These are phyloP conservation scores for Sericinus montela DNA, from an alignment of 2,888 invertebrate genomes.

Conservation along the genomic window DNA sequence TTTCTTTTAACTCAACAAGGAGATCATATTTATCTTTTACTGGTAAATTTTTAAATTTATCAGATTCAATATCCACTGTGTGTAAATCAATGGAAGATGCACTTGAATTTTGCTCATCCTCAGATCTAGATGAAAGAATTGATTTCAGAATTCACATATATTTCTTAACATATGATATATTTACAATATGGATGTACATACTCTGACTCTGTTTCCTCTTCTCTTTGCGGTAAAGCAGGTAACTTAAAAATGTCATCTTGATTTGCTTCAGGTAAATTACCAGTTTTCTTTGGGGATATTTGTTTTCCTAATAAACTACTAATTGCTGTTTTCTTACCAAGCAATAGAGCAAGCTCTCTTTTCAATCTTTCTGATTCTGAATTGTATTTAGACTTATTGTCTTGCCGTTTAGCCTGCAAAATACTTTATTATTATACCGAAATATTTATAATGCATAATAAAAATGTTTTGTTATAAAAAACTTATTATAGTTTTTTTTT, in stretches of 20 bases:
- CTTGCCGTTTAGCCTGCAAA: constrained; percentile 86
- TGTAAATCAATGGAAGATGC: constrained; percentile 82
- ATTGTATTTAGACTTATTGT: constrained; percentile 83
- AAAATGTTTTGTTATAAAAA: no score
- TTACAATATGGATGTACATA: constrained; percentile 38
- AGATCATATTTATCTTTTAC: constrained; percentile 96
- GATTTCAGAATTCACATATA: neutral
- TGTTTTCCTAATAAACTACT: constrained; percentile 81
- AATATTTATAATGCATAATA: no score
- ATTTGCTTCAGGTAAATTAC: constrained; percentile 31
- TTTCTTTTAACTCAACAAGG: constrained; percentile 93
- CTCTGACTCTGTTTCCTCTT: constrained; percentile 67
- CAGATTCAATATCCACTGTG: constrained; percentile 88
- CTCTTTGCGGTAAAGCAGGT: constrained; percentile 66
- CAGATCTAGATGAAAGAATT: constrained; percentile 44
- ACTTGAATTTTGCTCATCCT: constrained; percentile 61
- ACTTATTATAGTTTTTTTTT: no score
- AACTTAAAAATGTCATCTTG: constrained; percentile 84
- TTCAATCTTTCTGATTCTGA: constrained; percentile 86
- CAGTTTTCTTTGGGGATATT: constrained; percentile 66
- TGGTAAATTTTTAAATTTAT: constrained; percentile 89
- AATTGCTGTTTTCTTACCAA: constrained; percentile 90
- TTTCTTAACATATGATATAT: neutral
- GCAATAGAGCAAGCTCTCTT: constrained; percentile 84
- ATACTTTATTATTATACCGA: neutral